These are phyloP conservation scores for Scarus forsteni DNA, from an alignment of 2,797 vertebrate species.

Conservation along the genomic window DNA sequence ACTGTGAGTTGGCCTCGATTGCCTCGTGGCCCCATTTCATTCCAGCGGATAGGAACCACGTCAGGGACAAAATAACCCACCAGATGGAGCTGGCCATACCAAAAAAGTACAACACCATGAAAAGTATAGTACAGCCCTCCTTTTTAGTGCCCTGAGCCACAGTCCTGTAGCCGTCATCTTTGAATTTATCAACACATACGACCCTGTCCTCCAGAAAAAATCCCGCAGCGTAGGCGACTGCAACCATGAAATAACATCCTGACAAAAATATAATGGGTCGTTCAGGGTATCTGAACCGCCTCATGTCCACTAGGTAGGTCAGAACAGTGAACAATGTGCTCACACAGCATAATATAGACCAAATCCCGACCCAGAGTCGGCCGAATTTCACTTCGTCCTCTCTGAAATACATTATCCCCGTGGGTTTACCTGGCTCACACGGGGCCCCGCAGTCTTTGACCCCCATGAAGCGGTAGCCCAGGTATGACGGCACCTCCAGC, in stretches of 20 bases:
- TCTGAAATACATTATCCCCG: slow-evolving; percentile 97
- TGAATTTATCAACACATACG: slow-evolving; percentile 94
- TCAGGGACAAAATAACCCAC: slow-evolving; percentile 98
- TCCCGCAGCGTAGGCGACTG: slow-evolving; percentile 93
- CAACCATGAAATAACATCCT: slow-evolving; percentile 98
- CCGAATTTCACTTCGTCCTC: slow-evolving; percentile 96
- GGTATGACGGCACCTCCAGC: slow-evolving; percentile 92
- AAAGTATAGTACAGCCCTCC: slow-evolving; percentile 98
- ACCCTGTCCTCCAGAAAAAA: slow-evolving; percentile 95
- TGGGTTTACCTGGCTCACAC: slow-evolving; percentile 90
- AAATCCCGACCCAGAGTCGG: slow-evolving; percentile 95
- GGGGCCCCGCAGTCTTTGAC: slow-evolving; percentile 96
- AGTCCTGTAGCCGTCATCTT: slow-evolving; percentile 92
- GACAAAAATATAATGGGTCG: slow-evolving; percentile 97
- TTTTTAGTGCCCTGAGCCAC: slow-evolving; percentile 98
- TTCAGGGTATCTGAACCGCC: slow-evolving; percentile 95
- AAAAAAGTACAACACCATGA: slow-evolving; percentile 98
- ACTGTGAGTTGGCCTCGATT: slow-evolving; percentile 97
- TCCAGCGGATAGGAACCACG: slow-evolving; percentile 97
- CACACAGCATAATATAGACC: slow-evolving; percentile 95
- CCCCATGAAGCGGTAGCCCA: slow-evolving; percentile 95
- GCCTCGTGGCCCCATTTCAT: slow-evolving; percentile 99
- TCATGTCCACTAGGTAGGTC: slow-evolving; percentile 97
- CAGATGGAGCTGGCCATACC: slow-evolving; percentile 98
- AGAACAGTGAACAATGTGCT: slow-evolving; percentile 97